Evolutionary conservation across 2,113 vertebrate genomes (phyloP).

Genomic region (Amazona guildingii): DNA sequence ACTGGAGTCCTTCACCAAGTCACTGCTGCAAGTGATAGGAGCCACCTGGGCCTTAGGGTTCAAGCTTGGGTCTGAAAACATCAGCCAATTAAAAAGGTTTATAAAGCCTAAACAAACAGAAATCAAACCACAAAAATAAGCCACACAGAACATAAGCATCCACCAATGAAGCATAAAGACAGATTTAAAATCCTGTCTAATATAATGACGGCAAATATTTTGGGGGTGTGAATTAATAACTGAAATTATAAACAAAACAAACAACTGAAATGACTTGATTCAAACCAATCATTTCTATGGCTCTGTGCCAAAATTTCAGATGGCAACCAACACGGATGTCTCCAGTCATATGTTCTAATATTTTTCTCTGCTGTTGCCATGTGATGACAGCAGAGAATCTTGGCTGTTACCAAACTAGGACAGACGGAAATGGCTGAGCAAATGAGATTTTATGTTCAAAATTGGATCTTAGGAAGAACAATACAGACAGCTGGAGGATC

Average conservation of each 20-base stretch:
- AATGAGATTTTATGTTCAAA: background rate
- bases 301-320: slow-evolving; percentile 53
- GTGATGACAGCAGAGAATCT: background rate
- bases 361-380: background rate
- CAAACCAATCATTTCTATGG: slow-evolving; percentile 25
- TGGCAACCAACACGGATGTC: background rate
- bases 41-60: slow-evolving; percentile 23
- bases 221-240: slow-evolving; percentile 41
- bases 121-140: slow-evolving; percentile 16
- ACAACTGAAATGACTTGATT: slow-evolving; percentile 76
- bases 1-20: slow-evolving; percentile 15
- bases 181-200: slow-evolving; percentile 14
- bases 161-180: slow-evolving; percentile 7
- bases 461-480: slow-evolving; percentile 22
- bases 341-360: background rate
- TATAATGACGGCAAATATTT: slow-evolving; percentile 18
- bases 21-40: slow-evolving; percentile 16
- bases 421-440: slow-evolving; percentile 1
- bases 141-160: background rate
- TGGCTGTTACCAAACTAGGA: background rate
- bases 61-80: slow-evolving; percentile 29
- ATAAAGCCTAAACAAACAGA: slow-evolving; percentile 36
- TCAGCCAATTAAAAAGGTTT: background rate
- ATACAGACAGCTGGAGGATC: slow-evolving; percentile 58
- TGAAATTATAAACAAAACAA: slow-evolving; percentile 47